Evolutionary conservation across 2,113 vertebrate genomes (phyloP).

Genomic region (Hippocampus guttulatus): DNA sequence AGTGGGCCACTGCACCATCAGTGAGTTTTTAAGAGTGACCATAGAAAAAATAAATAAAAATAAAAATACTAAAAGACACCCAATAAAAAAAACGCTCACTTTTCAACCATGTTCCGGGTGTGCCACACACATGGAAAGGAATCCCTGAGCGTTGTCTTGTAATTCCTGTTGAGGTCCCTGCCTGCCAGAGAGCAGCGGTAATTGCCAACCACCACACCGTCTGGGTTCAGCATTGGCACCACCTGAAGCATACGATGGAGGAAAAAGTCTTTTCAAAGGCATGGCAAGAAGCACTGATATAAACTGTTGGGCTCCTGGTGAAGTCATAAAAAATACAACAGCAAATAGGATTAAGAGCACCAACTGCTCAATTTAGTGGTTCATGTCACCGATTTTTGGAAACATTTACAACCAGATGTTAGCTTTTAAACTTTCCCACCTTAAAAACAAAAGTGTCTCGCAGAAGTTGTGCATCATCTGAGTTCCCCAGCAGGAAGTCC

Average conservation of each 20-base stretch:
- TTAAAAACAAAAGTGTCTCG: constrained; percentile 87
- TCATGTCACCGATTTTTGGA: too few species aligned
- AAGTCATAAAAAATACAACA: background rate
- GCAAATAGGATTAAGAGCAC: background rate
- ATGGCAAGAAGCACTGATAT: background rate
- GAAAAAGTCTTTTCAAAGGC: background rate
- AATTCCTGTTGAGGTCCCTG: constrained; percentile 85
- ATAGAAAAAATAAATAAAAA: background rate
- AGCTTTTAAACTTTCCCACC: constrained; percentile 32
- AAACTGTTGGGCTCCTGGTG: background rate
- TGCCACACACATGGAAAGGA: constrained; percentile 84
- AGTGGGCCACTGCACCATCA: background rate
- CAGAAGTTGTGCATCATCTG: constrained; percentile 79
- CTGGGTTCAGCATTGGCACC: constrained; percentile 93
- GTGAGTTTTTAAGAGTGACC: background rate
- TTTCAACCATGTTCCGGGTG: constrained; percentile 82
- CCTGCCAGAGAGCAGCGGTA: constrained; percentile 87
- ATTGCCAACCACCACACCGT: constrained; percentile 90
- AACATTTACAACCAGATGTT: background rate
- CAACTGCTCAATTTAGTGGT: background rate
- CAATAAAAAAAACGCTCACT: constrained; percentile 62
- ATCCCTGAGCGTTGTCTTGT: constrained; percentile 69
- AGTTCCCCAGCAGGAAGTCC: constrained; percentile 81
- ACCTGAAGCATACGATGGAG: constrained; percentile 55
- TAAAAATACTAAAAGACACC: background rate